phyloP scores from a whole-genome alignment of 2,888 invertebrate genomes.

The Troilus luridus region DNA sequence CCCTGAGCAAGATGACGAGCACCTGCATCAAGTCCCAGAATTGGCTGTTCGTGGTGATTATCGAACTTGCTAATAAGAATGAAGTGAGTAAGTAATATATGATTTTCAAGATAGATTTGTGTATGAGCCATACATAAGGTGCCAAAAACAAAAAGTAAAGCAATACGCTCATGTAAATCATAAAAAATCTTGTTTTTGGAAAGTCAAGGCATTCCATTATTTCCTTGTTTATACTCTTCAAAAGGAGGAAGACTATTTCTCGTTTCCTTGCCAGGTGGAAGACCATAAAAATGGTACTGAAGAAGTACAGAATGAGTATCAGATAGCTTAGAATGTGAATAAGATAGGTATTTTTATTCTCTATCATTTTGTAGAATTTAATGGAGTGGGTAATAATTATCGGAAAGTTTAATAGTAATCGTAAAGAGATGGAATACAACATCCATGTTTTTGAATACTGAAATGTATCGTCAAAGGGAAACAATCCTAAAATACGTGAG shows the following conservation, averaged over 20 bases:
- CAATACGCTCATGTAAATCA: background rate
- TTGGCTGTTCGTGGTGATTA: background rate
- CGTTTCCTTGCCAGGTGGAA: background rate
- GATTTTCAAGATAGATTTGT: background rate
- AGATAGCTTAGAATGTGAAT: background rate
- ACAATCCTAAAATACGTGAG: background rate
- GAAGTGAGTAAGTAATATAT: background rate
- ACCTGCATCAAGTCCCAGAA: no score
- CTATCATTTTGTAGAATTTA: no score
- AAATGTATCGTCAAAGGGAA: background rate
- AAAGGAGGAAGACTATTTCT: background rate
- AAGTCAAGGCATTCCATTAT: background rate
- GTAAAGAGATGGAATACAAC: background rate
- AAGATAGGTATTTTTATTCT: background rate
- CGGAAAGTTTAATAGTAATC: background rate
- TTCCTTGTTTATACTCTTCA: background rate
- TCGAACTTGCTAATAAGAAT: background rate
- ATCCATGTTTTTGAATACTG: background rate
- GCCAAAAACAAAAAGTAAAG: background rate
- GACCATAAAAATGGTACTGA: background rate
- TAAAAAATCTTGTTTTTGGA: background rate
- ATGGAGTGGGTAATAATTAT: no score
- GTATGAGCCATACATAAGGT: background rate
- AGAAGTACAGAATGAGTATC: background rate
- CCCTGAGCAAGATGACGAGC: no score